phyloP scores from a whole-genome alignment of 2,888 invertebrate species.

The Oscheius sp. region DNA sequence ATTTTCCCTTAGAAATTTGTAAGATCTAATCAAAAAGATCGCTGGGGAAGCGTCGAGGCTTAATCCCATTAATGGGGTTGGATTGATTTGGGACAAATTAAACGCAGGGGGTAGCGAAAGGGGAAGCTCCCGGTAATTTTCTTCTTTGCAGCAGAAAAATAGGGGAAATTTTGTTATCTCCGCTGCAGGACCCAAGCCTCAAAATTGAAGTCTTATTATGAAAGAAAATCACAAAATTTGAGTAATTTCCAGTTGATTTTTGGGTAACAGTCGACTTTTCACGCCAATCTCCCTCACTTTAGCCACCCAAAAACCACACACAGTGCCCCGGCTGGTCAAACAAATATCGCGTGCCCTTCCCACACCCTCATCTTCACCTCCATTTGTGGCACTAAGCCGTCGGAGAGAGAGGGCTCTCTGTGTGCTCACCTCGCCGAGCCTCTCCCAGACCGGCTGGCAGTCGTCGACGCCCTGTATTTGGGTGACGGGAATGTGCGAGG shows the following conservation, averaged over 20 bases:
- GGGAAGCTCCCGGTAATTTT: background rate
- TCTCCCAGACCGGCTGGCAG: constrained; percentile 8
- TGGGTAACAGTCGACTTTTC: no score
- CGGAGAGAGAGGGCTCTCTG: constrained; percentile 11
- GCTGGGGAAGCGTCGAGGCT: constrained; percentile 7
- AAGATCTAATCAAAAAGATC: constrained; percentile 17
- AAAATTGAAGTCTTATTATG: no score
- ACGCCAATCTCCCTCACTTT: background rate
- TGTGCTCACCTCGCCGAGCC: background rate
- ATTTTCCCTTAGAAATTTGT: background rate
- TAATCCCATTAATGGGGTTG: constrained; percentile 35
- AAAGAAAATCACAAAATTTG: no score
- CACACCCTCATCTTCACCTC: constrained; percentile 21
- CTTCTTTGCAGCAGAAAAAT: background rate
- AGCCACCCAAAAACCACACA: background rate
- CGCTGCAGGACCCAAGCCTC: no score
- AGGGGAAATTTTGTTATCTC: no score
- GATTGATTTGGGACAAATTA: constrained; percentile 35
- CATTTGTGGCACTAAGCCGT: constrained; percentile 32
- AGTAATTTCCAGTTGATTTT: no score
- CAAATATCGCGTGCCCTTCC: constrained; percentile 27
- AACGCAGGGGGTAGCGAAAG: background rate
- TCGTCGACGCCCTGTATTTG: constrained; percentile 26
- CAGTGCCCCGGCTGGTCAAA: background rate
- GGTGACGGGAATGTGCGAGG: constrained; percentile 1